These are phyloP conservation scores for Proisotoma minuta DNA, from an alignment of 2,888 invertebrate species.

Conservation along the genomic window DNA sequence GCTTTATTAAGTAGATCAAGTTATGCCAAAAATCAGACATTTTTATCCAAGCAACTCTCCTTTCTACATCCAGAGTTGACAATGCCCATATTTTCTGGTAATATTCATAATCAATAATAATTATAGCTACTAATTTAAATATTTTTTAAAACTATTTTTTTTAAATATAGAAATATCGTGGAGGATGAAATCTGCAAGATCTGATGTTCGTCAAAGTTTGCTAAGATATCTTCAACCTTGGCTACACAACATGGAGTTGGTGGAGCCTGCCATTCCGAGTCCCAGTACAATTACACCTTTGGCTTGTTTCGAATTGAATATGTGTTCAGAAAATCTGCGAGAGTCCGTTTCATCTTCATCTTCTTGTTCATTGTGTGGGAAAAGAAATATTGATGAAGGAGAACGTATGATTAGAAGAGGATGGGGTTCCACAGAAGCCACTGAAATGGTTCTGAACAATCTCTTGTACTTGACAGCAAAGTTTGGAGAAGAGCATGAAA, in stretches of 20 bases:
- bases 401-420: slow-evolving; percentile 58
- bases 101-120: slow-evolving; percentile 48
- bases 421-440: slow-evolving; percentile 98
- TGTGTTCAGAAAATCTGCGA: slow-evolving; percentile 29
- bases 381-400: slow-evolving; percentile 38
- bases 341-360: slow-evolving; percentile 41
- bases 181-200: slow-evolving; percentile 90
- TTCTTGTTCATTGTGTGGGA: slow-evolving; percentile 45
- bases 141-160: slow-evolving; percentile 41
- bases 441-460: slow-evolving; percentile 98
- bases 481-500: slow-evolving; percentile 93
- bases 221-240: slow-evolving; percentile 92
- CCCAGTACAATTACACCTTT: slow-evolving; percentile 41
- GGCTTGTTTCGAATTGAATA: slow-evolving; percentile 33
- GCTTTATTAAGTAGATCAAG: slow-evolving; percentile 72
- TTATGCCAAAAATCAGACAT: slow-evolving; percentile 88
- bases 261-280: slow-evolving; percentile 89
- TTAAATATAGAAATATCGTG: slow-evolving; percentile 95
- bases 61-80: slow-evolving; percentile 94
- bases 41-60: slow-evolving; percentile 85
- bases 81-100: slow-evolving; percentile 99
- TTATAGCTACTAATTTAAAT: neutral
- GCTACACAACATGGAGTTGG: slow-evolving; percentile 97
- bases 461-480: slow-evolving; percentile 96
- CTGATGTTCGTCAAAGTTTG: slow-evolving; percentile 83